Conservation (phyloP, 92 coral and sea anemone genomes). For the Chrysogorgia sp. region DNA sequence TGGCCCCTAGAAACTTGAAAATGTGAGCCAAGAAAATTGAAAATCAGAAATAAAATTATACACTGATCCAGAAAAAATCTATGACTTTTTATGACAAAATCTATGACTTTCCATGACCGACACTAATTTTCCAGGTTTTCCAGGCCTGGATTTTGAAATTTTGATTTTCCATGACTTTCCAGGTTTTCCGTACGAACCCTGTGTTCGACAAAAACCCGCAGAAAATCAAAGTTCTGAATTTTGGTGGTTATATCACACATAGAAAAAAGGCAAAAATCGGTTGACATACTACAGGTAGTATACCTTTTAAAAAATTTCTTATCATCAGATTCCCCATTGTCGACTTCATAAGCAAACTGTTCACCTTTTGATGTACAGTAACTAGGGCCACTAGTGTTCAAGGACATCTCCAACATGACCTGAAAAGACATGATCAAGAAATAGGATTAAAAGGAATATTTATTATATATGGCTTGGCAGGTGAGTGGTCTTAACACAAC, state of each 20-base stretch:
- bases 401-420: conserved; percentile 86
- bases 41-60: neutral
- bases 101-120: neutral
- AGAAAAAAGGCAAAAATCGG: no score
- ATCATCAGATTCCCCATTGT: conserved; percentile 32
- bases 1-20: no score
- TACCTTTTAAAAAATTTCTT: conserved; percentile 37
- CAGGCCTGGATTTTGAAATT: neutral
- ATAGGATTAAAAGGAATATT: no score
- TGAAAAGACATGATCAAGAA: conserved; percentile 19
- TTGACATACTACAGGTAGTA: no score
- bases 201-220: no score
- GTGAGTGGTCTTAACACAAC: no score
- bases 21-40: no score
- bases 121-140: neutral
- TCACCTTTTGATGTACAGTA: conserved; percentile 90
- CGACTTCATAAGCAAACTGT: conserved; percentile 86
- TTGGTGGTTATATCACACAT: no score
- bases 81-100: no score
- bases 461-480: no score
- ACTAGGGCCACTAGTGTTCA: conserved; percentile 79
- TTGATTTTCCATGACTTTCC: conserved; percentile 25
- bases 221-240: no score
- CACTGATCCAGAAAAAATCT: neutral
- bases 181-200: conserved; percentile 48